A percentile compares a stretch with the other conserved stretches of the same genome.
Evolutionary conservation across 2,888 invertebrate genomes (phyloP).

Genomic region (Trissolcus japonicus): DNA sequence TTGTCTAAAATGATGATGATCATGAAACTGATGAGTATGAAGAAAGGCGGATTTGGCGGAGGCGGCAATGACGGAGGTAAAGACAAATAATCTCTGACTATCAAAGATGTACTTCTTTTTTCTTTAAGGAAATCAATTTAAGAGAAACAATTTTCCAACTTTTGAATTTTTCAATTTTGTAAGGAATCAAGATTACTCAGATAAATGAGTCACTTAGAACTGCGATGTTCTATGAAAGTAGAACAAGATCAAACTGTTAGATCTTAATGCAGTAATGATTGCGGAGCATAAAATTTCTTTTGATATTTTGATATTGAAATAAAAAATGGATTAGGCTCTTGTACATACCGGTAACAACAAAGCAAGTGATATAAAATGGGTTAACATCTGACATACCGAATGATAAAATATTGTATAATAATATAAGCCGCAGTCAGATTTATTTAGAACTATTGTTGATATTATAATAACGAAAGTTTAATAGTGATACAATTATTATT

Average conservation of each 20-base stretch:
- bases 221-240: neutral
- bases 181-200: neutral
- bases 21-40: conserved; percentile 67
- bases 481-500: neutral
- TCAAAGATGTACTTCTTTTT: no score
- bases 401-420: no score
- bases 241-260: no score
- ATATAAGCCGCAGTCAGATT: no score
- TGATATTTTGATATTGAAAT: conserved; percentile 63
- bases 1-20: conserved; percentile 78
- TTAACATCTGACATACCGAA: no score
- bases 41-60: conserved; percentile 65
- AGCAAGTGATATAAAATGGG: no score
- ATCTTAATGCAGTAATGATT: neutral
- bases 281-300: neutral
- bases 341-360: no score
- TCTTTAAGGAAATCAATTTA: no score
- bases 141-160: neutral
- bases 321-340: no score
- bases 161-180: neutral
- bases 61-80: conserved; percentile 62
- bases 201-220: neutral
- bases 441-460: no score
- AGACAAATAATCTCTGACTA: neutral
- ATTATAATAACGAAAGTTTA: neutral